A percentile compares a stretch with the other conserved stretches of the same genome.
phyloP scores from a whole-genome alignment of 2,113 vertebrate genomes.

The Hirundichthys speculiger region DNA sequence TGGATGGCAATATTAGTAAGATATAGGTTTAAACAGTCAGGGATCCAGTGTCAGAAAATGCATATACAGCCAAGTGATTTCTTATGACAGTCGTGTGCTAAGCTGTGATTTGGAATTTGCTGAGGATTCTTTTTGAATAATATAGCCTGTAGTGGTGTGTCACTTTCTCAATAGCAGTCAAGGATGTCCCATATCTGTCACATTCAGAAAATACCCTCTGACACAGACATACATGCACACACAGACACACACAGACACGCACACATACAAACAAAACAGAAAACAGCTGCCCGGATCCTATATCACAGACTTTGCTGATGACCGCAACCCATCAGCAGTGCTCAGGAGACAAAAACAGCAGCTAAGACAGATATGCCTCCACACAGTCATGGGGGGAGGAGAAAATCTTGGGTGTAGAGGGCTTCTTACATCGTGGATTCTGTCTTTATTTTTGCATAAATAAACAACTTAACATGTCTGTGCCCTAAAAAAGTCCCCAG shows the following conservation, averaged over 20 bases:
- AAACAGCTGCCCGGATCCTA: slow-evolving; percentile 65
- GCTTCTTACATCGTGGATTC: slow-evolving; percentile 55
- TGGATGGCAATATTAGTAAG: background rate
- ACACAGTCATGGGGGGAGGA: background rate
- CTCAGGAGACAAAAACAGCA: slow-evolving; percentile 48
- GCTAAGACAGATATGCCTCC: slow-evolving; percentile 49
- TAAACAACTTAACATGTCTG: slow-evolving; percentile 77
- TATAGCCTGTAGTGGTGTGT: slow-evolving; percentile 67
- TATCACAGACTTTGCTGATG: slow-evolving; percentile 72
- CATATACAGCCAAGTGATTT: slow-evolving; percentile 32
- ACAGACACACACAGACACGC: slow-evolving; percentile 27
- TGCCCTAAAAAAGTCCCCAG: slow-evolving; percentile 84
- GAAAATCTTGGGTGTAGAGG: slow-evolving; percentile 19
- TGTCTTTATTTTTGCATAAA: slow-evolving; percentile 72
- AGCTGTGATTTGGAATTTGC: slow-evolving; percentile 56
- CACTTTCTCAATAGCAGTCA: slow-evolving; percentile 69
- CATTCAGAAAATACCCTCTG: slow-evolving; percentile 56
- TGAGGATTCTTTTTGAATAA: slow-evolving; percentile 61
- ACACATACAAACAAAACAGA: slow-evolving; percentile 47
- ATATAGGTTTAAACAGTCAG: slow-evolving; percentile 14
- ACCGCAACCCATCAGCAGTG: slow-evolving; percentile 56
- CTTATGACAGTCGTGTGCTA: slow-evolving; percentile 51
- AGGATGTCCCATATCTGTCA: slow-evolving; percentile 81
- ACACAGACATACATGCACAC: slow-evolving; percentile 32
- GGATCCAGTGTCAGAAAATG: slow-evolving; percentile 25